phyloP scores from a whole-genome alignment of 2,797 vertebrate species.

The Linurgus olivaceus region DNA sequence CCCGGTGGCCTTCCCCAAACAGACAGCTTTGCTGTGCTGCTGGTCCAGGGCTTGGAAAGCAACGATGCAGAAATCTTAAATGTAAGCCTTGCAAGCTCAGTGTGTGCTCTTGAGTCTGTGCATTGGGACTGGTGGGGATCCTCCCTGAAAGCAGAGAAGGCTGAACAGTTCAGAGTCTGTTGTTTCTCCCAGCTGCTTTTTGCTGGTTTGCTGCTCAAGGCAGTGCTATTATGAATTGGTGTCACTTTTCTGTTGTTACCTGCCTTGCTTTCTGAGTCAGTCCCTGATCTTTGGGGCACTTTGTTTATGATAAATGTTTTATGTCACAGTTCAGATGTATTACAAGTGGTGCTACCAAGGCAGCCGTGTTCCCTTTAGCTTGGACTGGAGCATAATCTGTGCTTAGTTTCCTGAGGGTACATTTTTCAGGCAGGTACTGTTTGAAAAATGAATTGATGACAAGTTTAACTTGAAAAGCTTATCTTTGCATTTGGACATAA shows the following conservation, averaged over 20 bases:
- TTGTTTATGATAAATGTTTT: background rate
- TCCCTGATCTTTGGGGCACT: background rate
- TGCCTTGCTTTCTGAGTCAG: background rate
- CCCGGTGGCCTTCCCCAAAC: conserved; percentile 84
- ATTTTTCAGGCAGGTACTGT: background rate
- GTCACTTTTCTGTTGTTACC: background rate
- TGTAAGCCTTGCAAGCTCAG: conserved; percentile 76
- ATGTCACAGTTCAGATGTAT: background rate
- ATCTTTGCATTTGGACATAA: background rate
- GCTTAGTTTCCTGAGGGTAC: background rate
- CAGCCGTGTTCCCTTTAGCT: background rate
- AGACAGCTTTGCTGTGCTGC: conserved; percentile 88
- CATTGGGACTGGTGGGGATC: background rate
- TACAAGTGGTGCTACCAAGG: background rate
- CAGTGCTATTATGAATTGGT: background rate
- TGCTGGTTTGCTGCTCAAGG: background rate
- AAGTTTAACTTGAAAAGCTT: background rate
- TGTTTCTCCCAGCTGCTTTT: background rate
- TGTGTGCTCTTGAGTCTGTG: background rate
- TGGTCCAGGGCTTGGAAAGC: conserved; percentile 95
- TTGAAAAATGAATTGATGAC: background rate
- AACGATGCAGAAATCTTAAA: conserved; percentile 88
- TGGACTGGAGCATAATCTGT: background rate
- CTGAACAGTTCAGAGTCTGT: background rate
- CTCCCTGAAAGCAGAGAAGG: background rate